Evolutionary conservation across 2,888 invertebrate species (phyloP), one percentile per base, ranked within the genome.

Genomic region (Aleiodes leptofemur): DNA sequence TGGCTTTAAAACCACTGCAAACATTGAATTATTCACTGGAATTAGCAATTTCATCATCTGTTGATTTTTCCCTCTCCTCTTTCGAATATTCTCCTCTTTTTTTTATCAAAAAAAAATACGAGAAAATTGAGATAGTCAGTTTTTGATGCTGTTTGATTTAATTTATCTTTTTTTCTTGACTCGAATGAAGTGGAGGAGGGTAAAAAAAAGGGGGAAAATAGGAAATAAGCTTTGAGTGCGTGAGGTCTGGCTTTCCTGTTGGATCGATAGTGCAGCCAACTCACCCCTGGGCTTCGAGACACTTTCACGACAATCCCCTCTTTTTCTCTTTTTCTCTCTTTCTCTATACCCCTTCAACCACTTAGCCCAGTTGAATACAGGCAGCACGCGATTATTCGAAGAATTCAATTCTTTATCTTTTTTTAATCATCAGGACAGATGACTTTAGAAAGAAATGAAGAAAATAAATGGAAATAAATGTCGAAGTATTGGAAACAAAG

Each of bases 241-340:
- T 84, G 71, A 80, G 77, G 79, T 50, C 34, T 78, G 43, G 6
- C 43, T 43, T 43, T 9, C 81, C 16, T 64, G 14, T 14, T 9
- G 48, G 83, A 84, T 84, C 85, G 84, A 85, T 85, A 85, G 79
- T 84, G 83, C 83, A 84, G 82, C 78, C 80, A 76, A 78, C 81
- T 82, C 64, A 64, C 64, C 64, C 64, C 64, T 64, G 64, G 64
- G 53, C 53, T 53, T 51, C 14, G 29, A 9, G 43, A 11, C 43
- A 68, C 66, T 50, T 23, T 69, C 50, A 23, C 38, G 59, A 59
- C 59, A 38, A 59, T n/a, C 59, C n/a, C 59, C 59, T 59, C 34
- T n/a, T 1, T 43, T 9, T 7, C 4, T 38, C 38, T 8, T 3
- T 38, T 38, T 38, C n/a, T n/a, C n/a, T n/a, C n/a, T n/a, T n/a